Percentiles rank a stretch among this genome's conserved stretches.
These are phyloP conservation scores for Myocastor coypus DNA, from an alignment of 2,113 vertebrate genomes.

Conservation along the genomic window DNA sequence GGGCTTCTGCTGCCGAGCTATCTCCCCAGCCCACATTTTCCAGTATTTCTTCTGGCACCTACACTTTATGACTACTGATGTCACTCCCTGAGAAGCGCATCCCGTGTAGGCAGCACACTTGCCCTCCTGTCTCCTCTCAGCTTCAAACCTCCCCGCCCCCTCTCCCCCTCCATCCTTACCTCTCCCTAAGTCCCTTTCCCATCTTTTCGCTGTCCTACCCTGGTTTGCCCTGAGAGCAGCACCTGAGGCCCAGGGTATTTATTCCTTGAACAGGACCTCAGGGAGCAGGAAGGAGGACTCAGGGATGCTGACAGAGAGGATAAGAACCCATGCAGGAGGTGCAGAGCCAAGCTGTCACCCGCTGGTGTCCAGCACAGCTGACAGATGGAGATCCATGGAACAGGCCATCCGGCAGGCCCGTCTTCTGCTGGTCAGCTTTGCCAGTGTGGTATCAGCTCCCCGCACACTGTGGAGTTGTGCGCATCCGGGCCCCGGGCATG, in stretches of 20 bases:
- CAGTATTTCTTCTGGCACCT: not conserved
- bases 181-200: not conserved
- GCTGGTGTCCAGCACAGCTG: slow-evolving; percentile 9
- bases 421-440: not conserved
- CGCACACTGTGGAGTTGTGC: not conserved
- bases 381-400: not conserved
- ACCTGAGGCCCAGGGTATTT: not conserved
- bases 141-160: not conserved
- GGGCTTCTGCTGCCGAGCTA: too few relatives aligned
- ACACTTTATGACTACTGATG: not conserved
- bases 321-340: not conserved
- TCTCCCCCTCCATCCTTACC: not conserved
- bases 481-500: not conserved
- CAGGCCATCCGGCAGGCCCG: not conserved
- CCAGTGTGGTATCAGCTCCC: not conserved
- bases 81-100: not conserved
- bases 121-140: not conserved
- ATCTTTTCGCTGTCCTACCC: not conserved
- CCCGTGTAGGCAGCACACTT: not conserved
- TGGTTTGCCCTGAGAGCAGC: not conserved
- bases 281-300: not conserved
- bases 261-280: not conserved
- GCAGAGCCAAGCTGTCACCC: not conserved
- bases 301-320: not conserved
- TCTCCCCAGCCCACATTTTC: not conserved